Percentiles rank a stretch among this genome's conserved stretches.
These are phyloP conservation scores for Siderastrea radians DNA, from an alignment of 92 coral and sea anemone species.

Conservation along the genomic window DNA sequence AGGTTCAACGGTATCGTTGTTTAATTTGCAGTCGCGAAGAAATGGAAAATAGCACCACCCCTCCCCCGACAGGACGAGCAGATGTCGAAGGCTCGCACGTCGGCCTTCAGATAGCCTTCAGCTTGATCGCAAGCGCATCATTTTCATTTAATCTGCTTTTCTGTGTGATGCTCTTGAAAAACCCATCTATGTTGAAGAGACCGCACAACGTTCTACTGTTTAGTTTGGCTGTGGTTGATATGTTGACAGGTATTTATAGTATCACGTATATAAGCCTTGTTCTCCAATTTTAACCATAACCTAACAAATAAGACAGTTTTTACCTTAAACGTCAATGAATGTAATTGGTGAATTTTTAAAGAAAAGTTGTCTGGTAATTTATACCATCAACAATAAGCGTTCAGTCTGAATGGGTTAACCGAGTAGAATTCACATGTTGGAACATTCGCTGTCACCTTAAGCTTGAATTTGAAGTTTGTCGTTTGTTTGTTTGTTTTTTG, in stretches of 20 bases:
- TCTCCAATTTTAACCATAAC: neutral
- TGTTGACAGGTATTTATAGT: conserved; percentile 43
- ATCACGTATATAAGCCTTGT: neutral
- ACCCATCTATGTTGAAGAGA: conserved; percentile 29
- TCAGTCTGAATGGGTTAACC: too few relatives aligned
- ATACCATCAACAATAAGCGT: too few relatives aligned
- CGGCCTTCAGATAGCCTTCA: conserved; percentile 27
- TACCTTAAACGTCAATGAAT: neutral
- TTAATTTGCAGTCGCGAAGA: neutral
- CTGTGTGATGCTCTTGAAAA: conserved; percentile 50
- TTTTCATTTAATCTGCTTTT: conserved; percentile 52
- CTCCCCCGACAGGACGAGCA: conserved; percentile 14
- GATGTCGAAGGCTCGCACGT: conserved; percentile 5
- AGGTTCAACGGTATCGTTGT: too few relatives aligned
- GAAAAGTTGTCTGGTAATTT: too few relatives aligned
- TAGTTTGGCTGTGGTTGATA: conserved; percentile 53
- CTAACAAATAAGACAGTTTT: neutral
- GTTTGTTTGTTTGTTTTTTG: too few relatives aligned
- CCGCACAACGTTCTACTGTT: conserved; percentile 63
- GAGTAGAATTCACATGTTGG: too few relatives aligned
- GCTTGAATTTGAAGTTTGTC: too few relatives aligned
- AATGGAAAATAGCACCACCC: conserved; percentile 18
- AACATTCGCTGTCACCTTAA: too few relatives aligned
- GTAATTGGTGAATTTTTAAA: too few relatives aligned
- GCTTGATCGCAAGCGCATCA: conserved; percentile 50